These are phyloP conservation scores for Clinocottus analis DNA, from an alignment of 2,113 vertebrate species.

Conservation along the genomic window DNA sequence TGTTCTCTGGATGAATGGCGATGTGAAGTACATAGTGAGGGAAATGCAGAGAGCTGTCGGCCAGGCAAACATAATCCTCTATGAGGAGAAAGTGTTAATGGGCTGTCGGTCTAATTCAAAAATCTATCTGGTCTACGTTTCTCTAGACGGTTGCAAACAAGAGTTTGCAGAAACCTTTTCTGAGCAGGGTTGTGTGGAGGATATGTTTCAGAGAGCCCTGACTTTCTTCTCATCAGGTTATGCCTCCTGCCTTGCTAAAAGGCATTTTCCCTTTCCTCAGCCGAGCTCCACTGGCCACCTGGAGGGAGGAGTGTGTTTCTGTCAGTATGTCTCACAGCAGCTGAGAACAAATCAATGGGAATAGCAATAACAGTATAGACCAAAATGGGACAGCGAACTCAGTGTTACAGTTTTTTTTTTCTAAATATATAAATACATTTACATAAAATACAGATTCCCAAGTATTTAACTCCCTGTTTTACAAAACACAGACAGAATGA, in stretches of 20 bases:
- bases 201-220: conserved; percentile 66
- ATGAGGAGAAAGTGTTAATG: conserved; percentile 61
- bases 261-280: conserved; percentile 49
- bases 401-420: too few relatives aligned
- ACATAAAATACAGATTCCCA: not conserved
- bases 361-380: not conserved
- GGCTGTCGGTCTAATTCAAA: conserved; percentile 59
- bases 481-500: not conserved
- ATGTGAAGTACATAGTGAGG: conserved; percentile 33
- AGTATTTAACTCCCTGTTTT: not conserved
- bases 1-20: conserved; percentile 12
- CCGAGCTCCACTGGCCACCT: conserved; percentile 44
- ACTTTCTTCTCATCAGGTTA: conserved; percentile 68
- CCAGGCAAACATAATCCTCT: conserved; percentile 67
- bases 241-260: conserved; percentile 70
- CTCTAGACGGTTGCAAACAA: conserved; percentile 48
- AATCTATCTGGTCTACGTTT: conserved; percentile 70
- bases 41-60: conserved; percentile 48
- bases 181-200: conserved; percentile 9
- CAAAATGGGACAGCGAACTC: not conserved
- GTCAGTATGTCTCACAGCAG: conserved; percentile 69
- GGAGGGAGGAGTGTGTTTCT: conserved; percentile 73
- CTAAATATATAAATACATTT: too few relatives aligned
- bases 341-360: conserved; percentile 24
- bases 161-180: conserved; percentile 61